These are phyloP conservation scores for Blera fallax DNA, from an alignment of 2,888 invertebrate species.

Conservation along the genomic window DNA sequence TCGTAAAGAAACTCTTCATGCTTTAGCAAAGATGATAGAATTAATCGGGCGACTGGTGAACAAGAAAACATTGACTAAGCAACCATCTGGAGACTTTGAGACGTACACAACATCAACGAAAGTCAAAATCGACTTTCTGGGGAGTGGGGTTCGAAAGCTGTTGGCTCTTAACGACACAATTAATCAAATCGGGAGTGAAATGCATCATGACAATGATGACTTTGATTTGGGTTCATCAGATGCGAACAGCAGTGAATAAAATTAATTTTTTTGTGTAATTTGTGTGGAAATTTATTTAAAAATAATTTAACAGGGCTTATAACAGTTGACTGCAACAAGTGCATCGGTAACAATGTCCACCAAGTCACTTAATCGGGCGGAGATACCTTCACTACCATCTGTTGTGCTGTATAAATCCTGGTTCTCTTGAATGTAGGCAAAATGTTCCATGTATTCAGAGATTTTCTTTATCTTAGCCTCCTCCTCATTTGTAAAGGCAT, in stretches of 20 bases:
- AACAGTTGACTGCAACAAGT: conserved; percentile 76
- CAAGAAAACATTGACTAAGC: conserved; percentile 8
- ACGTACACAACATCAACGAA: conserved; percentile 35
- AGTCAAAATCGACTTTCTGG: conserved; percentile 75
- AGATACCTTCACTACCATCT: neutral
- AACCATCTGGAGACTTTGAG: conserved; percentile 64
- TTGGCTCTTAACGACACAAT: conserved; percentile 76
- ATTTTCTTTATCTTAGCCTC: conserved; percentile 73
- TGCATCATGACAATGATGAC: conserved; percentile 38
- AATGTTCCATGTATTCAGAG: conserved; percentile 76
- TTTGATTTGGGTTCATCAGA: conserved; percentile 40
- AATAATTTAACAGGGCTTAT: conserved; percentile 56
- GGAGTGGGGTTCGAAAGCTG: conserved; percentile 77
- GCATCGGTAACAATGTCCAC: conserved; percentile 77
- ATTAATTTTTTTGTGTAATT: neutral
- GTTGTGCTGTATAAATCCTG: conserved; percentile 51
- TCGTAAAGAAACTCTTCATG: conserved; percentile 74
- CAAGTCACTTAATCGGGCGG: conserved; percentile 74
- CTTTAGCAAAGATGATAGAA: conserved; percentile 75
- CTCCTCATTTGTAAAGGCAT: conserved; percentile 76
- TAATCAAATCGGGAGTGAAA: conserved; percentile 63
- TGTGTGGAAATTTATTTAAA: conserved; percentile 14
- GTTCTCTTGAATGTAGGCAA: conserved; percentile 76
- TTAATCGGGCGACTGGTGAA: conserved; percentile 51
- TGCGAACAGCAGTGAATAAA: conserved; percentile 28